phyloP scores from a whole-genome alignment of 2,888 invertebrate species.

The Pseudolycoriella hygida region DNA sequence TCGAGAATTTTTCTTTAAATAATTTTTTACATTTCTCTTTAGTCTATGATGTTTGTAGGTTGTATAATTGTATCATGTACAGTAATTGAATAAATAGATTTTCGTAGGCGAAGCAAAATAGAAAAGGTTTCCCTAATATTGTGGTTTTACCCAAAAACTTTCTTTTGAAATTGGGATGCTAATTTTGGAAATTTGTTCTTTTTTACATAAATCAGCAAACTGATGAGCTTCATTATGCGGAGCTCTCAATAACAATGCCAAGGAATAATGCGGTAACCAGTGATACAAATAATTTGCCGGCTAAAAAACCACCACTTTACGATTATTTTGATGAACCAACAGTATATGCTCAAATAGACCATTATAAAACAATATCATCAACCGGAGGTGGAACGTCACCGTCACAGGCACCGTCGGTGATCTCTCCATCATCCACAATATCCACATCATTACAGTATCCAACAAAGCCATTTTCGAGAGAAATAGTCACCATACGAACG shows the following conservation, averaged over 20 bases:
- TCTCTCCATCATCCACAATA: constrained; percentile 2
- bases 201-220: constrained; percentile 3
- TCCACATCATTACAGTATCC: constrained; percentile 10
- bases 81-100: no score
- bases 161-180: background rate
- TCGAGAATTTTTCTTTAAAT: no score
- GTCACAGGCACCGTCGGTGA: constrained; percentile 9
- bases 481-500: constrained; percentile 48
- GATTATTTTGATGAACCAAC: constrained; percentile 43
- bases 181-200: background rate
- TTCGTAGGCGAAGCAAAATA: no score
- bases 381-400: constrained; percentile 20
- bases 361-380: constrained; percentile 35
- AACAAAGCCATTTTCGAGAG: constrained; percentile 30
- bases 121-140: no score
- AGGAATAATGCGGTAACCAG: constrained; percentile 14
- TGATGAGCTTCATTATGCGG: constrained; percentile 29
- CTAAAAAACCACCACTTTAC: constrained; percentile 24
- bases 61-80: no score
- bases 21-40: no score
- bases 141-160: no score
- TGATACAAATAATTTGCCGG: constrained; percentile 10
- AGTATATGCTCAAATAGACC: constrained; percentile 59
- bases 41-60: no score
- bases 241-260: constrained; percentile 19